Evolutionary conservation across 2,888 invertebrate genomes (phyloP).

Genomic region (Boloria euphrosyne): DNA sequence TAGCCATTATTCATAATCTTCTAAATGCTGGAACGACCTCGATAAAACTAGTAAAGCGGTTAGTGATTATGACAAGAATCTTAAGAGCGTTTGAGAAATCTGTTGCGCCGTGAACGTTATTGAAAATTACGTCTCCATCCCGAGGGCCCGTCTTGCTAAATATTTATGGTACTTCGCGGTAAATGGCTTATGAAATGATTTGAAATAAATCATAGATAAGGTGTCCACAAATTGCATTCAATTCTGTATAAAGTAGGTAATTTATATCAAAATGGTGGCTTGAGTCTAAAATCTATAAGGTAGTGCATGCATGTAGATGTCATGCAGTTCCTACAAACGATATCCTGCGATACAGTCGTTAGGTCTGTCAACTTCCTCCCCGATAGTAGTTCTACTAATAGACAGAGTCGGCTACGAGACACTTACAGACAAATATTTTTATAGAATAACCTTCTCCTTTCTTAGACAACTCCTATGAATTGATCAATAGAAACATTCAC

Average conservation of each 20-base stretch:
- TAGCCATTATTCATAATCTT: slow-evolving; percentile 33
- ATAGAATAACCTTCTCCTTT: too few relatives aligned
- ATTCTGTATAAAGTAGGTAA: too few relatives aligned
- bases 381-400: slow-evolving; percentile 32
- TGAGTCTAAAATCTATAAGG: not conserved
- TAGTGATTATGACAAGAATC: slow-evolving; percentile 39
- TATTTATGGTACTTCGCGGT: slow-evolving; percentile 17
- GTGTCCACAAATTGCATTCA: too few relatives aligned
- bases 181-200: slow-evolving; percentile 3
- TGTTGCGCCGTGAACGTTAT: slow-evolving; percentile 31
- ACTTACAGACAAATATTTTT: not conserved
- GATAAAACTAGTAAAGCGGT: slow-evolving; percentile 37
- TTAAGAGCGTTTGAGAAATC: slow-evolving; percentile 37
- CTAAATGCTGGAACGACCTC: slow-evolving; percentile 38
- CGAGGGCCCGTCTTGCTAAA: slow-evolving; percentile 15
- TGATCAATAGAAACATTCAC: too few relatives aligned
- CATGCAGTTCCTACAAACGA: slow-evolving; percentile 35
- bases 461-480: too few relatives aligned
- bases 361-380: slow-evolving; percentile 44
- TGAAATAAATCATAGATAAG: not conserved
- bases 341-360: slow-evolving; percentile 40
- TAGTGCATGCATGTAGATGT: slow-evolving; percentile 32
- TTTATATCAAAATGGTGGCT: not conserved
- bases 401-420: slow-evolving; percentile 8
- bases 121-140: slow-evolving; percentile 33